phyloP scores from a whole-genome alignment of 64 coral and sea anemone genomes.

The Actinia tenebrosa region DNA sequence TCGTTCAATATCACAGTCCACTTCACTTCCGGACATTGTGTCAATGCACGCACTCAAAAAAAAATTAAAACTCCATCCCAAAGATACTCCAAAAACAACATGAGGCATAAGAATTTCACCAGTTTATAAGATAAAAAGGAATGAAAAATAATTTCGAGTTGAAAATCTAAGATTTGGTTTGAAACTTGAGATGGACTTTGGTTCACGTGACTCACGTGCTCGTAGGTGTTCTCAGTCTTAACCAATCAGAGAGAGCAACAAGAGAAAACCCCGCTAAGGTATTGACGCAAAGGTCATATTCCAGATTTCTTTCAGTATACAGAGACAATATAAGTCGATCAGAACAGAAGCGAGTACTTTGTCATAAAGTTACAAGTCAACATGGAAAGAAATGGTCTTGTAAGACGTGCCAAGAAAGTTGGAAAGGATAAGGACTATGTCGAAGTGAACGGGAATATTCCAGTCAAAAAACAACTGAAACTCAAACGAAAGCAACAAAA shows the following conservation, averaged over 20 bases:
- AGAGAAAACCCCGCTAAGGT: conserved; percentile 14
- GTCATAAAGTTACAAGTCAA: neutral
- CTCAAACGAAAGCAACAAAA: neutral
- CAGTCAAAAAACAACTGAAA: neutral
- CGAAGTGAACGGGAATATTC: neutral
- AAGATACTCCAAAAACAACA: neutral
- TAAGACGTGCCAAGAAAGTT: neutral
- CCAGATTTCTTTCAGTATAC: neutral
- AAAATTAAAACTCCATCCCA: neutral
- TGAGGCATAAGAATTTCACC: neutral
- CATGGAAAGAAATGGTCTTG: neutral
- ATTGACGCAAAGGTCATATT: neutral
- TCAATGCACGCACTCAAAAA: neutral
- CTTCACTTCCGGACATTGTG: neutral
- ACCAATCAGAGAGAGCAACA: conserved; percentile 10
- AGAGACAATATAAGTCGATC: neutral
- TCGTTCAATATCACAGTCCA: conserved; percentile 17
- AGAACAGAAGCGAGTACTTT: neutral
- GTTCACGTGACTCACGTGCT: neutral
- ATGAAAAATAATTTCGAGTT: neutral
- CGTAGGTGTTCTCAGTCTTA: neutral
- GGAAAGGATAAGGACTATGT: neutral
- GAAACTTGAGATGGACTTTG: neutral
- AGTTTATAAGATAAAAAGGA: neutral
- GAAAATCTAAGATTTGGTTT: neutral